These are phyloP conservation scores for Lomographa bimaculata DNA, from an alignment of 2,888 invertebrate species.

Conservation along the genomic window DNA sequence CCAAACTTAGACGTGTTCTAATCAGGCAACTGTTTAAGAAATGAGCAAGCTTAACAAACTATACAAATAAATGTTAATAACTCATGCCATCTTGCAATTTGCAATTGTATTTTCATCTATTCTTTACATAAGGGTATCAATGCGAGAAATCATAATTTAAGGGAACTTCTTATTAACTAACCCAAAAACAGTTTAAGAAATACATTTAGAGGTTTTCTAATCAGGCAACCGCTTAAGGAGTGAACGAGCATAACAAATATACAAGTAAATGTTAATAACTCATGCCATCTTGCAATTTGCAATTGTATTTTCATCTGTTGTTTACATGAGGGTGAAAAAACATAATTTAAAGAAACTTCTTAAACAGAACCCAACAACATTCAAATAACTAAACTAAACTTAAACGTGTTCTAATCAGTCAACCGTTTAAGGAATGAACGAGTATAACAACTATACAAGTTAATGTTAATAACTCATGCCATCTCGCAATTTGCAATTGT, in stretches of 20 bases:
- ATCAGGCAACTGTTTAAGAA: conserved; percentile 41
- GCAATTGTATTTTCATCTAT: conserved; percentile 33
- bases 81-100: conserved; percentile 49
- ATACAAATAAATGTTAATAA: conserved; percentile 34
- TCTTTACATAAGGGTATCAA: no score
- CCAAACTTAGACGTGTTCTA: no score
- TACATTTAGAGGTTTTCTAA: no score
- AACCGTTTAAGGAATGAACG: conserved; percentile 44
- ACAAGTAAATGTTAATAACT: conserved; percentile 36
- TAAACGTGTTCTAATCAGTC: conserved; percentile 15
- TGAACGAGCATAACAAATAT: conserved; percentile 36
- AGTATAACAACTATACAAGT: conserved; percentile 34
- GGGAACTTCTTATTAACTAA: no score
- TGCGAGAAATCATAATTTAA: no score
- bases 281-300: conserved; percentile 50
- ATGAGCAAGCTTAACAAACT: conserved; percentile 37
- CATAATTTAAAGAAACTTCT: no score
- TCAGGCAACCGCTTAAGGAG: conserved; percentile 42
- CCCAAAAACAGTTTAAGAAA: no score
- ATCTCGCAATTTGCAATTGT: conserved; percentile 43
- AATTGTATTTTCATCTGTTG: conserved; percentile 31
- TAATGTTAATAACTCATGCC: conserved; percentile 44
- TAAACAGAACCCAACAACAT: no score
- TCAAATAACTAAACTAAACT: no score
- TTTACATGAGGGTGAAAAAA: no score